Base-by-base conservation (phyloP, 2,888 invertebrate species). In the Polyploca ridens region DNA sequence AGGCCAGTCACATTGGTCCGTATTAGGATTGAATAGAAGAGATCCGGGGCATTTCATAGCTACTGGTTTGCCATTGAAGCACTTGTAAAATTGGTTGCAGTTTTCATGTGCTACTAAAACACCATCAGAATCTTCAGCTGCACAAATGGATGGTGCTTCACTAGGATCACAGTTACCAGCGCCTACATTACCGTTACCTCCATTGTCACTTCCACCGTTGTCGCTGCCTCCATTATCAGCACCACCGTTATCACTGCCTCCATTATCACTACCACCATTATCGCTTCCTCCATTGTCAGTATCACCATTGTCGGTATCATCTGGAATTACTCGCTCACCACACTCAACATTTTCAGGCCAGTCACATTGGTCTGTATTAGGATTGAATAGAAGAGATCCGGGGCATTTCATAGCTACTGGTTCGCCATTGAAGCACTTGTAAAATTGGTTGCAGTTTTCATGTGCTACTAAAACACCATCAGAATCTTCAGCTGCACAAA, bases 61-160 rank as follows among this genome's bases (percentile, higher is more conserved):
- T 2, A 78, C 71, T 2, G 82, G 81, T 33, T 64, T 64, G 2
- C 83, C 82, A 10, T 69, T 44, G 5, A 62, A 60, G 41, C 84
- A 84, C 61, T 73, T 74, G 60, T 81, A 84, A 63, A 71, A 84
- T 41, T 81, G 69, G 60, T 79, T 77, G 64, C 84, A 84, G 61
- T 78, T 76, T 64, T 78, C 79, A 63, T 84, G 79, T 41, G 83
- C 80, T 6, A 83, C 65, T 7, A 78, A 60, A 7, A 70, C 35
- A 19, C 74, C 73, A 2, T 68, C 65, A 1, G 82, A 78, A 35
- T 62, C 67, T 0, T 68, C 64, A 41, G 63, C 66, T 1, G 77
- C 73, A 41, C 85, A 85, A 33, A 84, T 82, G 7, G 72, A 58
- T 0, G 77, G 72, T 7, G 84, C 84, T 64, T 80, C 74, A 3